Conservation (phyloP, 2,888 invertebrate species). For the Philhelius pedissequus region DNA sequence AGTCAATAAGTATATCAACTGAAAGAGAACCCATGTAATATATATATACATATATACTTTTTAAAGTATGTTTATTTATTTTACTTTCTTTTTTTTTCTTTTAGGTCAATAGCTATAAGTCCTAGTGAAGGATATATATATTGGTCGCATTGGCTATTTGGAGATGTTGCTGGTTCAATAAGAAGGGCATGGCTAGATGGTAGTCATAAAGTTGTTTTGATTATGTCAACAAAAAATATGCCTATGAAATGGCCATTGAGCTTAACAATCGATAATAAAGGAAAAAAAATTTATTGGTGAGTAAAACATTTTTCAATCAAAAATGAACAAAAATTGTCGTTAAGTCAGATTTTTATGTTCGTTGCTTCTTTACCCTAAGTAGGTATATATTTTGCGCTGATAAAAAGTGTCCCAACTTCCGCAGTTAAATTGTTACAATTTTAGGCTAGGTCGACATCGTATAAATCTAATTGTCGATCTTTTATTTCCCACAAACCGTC, state of each 20-base stretch:
- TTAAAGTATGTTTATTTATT: neutral
- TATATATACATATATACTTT: constrained; percentile 22
- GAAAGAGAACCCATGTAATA: constrained; percentile 81
- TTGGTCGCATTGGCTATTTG: constrained; percentile 86
- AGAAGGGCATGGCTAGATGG: constrained; percentile 89
- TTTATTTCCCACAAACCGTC: too few species aligned
- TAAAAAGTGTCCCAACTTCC: too few species aligned
- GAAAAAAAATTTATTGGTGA: constrained; percentile 82
- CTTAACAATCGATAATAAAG: constrained; percentile 83
- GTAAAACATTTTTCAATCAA: neutral
- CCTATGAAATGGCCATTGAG: constrained; percentile 85
- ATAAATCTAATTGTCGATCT: too few species aligned
- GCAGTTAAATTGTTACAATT: too few species aligned
- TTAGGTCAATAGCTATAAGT: constrained; percentile 84
- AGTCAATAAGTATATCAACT: constrained; percentile 81
- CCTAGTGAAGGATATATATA: constrained; percentile 86
- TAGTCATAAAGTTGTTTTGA: constrained; percentile 81
- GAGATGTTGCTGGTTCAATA: constrained; percentile 81
- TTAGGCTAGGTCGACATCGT: too few species aligned
- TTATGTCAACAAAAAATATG: constrained; percentile 83
- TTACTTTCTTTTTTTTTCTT: constrained; percentile 71
- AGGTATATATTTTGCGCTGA: too few species aligned
- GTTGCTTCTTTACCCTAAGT: too few species aligned
- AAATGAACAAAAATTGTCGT: too few species aligned
- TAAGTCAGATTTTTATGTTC: too few species aligned